Evolutionary conservation across 2,113 vertebrate genomes (phyloP).

Genomic region (Scomber japonicus): DNA sequence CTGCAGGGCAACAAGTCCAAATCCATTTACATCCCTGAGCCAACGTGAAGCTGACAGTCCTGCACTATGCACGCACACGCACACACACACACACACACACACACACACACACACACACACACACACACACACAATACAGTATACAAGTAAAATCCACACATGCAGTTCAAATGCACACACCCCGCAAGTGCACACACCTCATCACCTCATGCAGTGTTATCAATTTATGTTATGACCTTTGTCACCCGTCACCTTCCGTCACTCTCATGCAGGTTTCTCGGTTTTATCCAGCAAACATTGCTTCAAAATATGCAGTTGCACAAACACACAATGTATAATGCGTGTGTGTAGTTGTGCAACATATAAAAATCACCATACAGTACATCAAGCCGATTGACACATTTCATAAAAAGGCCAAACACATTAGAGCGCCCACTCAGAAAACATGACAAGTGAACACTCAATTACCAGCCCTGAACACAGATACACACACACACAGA

Average conservation of each 20-base stretch:
- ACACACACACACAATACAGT: background rate
- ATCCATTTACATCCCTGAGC: slow-evolving; percentile 66
- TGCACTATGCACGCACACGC: background rate
- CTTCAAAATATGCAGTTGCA: background rate
- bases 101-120: slow-evolving; percentile 14
- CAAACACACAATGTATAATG: background rate
- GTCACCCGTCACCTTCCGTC: slow-evolving; percentile 1
- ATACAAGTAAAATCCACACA: slow-evolving; percentile 2
- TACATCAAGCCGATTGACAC: background rate
- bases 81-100: background rate
- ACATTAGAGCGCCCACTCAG: background rate
- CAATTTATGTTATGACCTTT: slow-evolving; percentile 47
- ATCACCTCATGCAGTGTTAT: background rate
- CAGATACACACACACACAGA: slow-evolving; percentile 3
- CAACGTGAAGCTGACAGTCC: slow-evolving; percentile 9
- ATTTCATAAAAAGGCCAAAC: background rate
- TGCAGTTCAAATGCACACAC: slow-evolving; percentile 12
- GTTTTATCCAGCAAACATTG: background rate
- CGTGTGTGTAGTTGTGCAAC: background rate
- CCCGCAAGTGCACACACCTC: background rate
- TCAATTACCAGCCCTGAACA: background rate
- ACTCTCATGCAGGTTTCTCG: background rate
- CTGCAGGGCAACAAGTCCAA: slow-evolving; percentile 52
- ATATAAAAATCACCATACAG: background rate
- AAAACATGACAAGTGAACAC: background rate